Percentiles rank a stretch among this genome's conserved stretches.
Evolutionary conservation across 37 sponge, comb jelly and placozoan species (phyloP).

Genomic region (Theonella swinhoei): DNA sequence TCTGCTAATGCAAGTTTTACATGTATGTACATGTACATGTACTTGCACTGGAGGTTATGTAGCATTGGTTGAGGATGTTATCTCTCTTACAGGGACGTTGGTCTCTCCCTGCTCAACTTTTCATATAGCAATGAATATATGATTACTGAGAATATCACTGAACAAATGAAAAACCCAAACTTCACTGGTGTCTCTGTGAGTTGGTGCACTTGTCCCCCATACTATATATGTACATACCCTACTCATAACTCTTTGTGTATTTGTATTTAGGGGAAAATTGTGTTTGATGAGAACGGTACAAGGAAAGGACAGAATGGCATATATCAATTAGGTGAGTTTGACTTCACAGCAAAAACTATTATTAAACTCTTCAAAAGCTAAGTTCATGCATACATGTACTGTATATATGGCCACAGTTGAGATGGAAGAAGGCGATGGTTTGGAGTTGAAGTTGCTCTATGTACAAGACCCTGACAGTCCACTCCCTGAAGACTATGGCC

Average conservation of each 20-base stretch:
- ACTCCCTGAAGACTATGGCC: neutral
- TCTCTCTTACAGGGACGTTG: neutral
- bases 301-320: constrained; percentile 33
- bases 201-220: neutral
- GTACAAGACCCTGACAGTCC: constrained; percentile 22
- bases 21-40: too few relatives aligned
- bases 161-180: constrained; percentile 6
- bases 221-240: neutral
- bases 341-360: too few relatives aligned
- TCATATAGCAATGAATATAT: neutral
- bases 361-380: too few relatives aligned
- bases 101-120: constrained; percentile 12
- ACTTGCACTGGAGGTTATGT: too few relatives aligned
- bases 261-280: constrained; percentile 37
- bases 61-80: too few relatives aligned
- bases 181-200: constrained; percentile 60
- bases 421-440: neutral
- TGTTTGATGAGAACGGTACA: constrained; percentile 47
- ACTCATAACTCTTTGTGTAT: neutral
- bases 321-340: constrained; percentile 45
- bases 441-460: constrained; percentile 17
- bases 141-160: constrained; percentile 27
- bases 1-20: too few relatives aligned
- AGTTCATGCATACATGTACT: neutral
- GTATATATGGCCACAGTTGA: neutral